These are phyloP conservation scores for Aulostomus chinensis DNA, from an alignment of 2,797 vertebrate species.

Conservation along the genomic window DNA sequence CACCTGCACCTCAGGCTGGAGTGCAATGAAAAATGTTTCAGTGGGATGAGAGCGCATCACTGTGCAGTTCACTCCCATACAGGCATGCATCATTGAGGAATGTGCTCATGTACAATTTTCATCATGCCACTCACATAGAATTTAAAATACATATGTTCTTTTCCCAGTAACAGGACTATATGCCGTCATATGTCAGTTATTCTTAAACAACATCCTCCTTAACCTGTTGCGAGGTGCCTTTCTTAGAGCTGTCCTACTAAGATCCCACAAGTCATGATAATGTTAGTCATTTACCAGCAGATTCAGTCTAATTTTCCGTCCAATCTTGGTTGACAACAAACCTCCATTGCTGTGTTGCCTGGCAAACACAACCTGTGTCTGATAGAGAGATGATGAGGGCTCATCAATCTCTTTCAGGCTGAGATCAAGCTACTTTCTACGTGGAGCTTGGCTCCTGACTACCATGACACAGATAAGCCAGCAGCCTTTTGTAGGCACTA, in stretches of 20 bases:
- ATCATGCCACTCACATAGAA: not conserved
- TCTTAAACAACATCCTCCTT: constrained; percentile 4
- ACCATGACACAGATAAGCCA: constrained; percentile 46
- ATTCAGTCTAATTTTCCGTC: constrained; percentile 28
- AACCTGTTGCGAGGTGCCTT: too few species aligned
- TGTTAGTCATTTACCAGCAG: constrained; percentile 63
- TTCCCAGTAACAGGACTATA: not conserved
- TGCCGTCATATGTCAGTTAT: constrained; percentile 16
- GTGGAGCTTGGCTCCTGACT: constrained; percentile 25
- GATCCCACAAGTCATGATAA: too few species aligned
- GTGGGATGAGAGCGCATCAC: too few species aligned
- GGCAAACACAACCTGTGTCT: constrained; percentile 22
- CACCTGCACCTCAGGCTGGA: too few species aligned
- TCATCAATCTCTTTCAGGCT: constrained; percentile 60
- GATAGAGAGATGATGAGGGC: constrained; percentile 57
- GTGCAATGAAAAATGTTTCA: too few species aligned
- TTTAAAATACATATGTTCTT: constrained; percentile 5
- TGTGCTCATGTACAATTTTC: too few species aligned
- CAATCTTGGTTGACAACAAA: constrained; percentile 31
- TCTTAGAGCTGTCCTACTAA: constrained; percentile 17
- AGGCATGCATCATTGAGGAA: too few species aligned
- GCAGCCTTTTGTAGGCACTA: constrained; percentile 19
- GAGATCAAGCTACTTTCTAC: too few species aligned
- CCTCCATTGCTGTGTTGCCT: constrained; percentile 30
- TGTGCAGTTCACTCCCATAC: too few species aligned